These are phyloP conservation scores for Rhinopithecus roxellana DNA, from an alignment of 2,113 vertebrate species.

Conservation along the genomic window DNA sequence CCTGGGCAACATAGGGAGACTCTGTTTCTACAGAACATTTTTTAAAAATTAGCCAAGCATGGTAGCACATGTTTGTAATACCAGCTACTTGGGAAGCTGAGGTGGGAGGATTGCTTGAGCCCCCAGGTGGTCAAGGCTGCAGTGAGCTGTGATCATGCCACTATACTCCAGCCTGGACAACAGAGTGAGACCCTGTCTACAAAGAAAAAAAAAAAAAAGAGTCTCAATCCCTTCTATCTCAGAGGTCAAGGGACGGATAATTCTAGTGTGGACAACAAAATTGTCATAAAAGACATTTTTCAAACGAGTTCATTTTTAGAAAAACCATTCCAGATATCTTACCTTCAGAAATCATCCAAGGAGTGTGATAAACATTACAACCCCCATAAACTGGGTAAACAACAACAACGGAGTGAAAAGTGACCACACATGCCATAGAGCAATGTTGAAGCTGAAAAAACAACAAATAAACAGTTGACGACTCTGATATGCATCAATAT, in stretches of 20 bases:
- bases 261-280: not conserved
- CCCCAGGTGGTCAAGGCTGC: no score
- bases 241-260: fast-evolving
- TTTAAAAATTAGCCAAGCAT: no score
- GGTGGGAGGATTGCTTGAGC: no score
- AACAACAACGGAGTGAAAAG: slow-evolving; percentile 94
- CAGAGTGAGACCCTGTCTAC: no score
- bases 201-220: no score
- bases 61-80: no score
- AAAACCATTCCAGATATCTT: slow-evolving; percentile 39
- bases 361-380: slow-evolving; percentile 95
- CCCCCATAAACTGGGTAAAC: slow-evolving; percentile 97
- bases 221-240: not conserved
- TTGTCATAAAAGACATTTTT: not conserved
- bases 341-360: slow-evolving; percentile 89
- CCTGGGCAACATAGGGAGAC: no score
- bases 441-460: slow-evolving; percentile 92
- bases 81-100: no score
- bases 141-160: no score
- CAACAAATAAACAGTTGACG: not conserved
- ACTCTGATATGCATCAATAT: fast-evolving
- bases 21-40: no score
- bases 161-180: no score
- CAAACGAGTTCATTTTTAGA: not conserved
- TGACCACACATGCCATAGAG: slow-evolving; percentile 95